Evolutionary conservation across 2,888 invertebrate species (phyloP).

Genomic region (Periphyllus acericola): DNA sequence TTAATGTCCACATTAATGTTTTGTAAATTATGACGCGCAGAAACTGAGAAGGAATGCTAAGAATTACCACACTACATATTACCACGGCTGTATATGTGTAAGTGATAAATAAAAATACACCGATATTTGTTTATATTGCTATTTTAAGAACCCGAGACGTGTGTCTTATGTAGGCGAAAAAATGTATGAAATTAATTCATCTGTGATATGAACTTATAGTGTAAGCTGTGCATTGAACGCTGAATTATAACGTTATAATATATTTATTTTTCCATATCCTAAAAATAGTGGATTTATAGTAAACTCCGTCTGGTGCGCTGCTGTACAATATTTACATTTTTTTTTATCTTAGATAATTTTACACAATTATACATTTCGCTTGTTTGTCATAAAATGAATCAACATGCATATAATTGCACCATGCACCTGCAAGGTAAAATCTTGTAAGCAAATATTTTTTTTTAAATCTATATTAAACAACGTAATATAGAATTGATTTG

Average conservation of each 20-base stretch:
- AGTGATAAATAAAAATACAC: not conserved
- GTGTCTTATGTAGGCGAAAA: not conserved
- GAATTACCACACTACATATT: not conserved
- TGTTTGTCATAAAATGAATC: too few species aligned
- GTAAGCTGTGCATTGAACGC: not conserved
- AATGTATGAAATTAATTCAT: conserved; percentile 17
- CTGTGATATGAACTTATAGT: not conserved
- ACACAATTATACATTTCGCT: not conserved
- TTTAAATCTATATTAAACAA: too few species aligned
- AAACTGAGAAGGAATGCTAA: not conserved
- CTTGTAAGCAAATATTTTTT: too few species aligned
- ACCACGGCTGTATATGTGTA: not conserved
- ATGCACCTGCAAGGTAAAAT: too few species aligned
- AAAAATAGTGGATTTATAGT: not conserved
- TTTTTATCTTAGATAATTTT: not conserved
- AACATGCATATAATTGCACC: too few species aligned
- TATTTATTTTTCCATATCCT: not conserved
- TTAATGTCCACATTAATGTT: too few species aligned
- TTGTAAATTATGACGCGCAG: not conserved
- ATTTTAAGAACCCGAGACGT: not conserved
- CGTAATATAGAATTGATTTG: too few species aligned
- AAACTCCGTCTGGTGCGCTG: not conserved
- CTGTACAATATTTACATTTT: not conserved
- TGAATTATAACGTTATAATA: not conserved
- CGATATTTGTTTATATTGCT: conserved; percentile 7